A percentile compares a stretch with the other conserved stretches of the same genome.
phyloP scores from a whole-genome alignment of 2,797 vertebrate genomes.

The Leptatherina wallacei region DNA sequence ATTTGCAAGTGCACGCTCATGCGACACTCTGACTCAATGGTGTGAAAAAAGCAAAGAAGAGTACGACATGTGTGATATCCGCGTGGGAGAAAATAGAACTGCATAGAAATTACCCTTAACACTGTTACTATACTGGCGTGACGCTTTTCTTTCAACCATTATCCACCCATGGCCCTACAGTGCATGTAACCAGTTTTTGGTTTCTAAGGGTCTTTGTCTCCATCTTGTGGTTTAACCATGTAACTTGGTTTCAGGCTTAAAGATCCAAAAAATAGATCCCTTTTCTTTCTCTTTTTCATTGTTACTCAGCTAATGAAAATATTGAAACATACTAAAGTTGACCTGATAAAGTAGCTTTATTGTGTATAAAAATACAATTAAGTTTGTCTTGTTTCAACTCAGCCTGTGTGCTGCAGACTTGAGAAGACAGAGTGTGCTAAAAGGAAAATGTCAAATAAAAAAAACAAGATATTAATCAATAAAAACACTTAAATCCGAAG shows the following conservation, averaged over 20 bases:
- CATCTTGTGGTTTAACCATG: conserved; percentile 47
- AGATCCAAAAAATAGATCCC: too few relatives aligned
- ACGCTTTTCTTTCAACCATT: not conserved
- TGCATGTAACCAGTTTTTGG: not conserved
- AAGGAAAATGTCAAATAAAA: conserved; percentile 9
- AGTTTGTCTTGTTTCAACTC: conserved; percentile 29
- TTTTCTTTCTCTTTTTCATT: too few relatives aligned
- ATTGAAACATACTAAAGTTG: not conserved
- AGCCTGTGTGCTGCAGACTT: conserved; percentile 34
- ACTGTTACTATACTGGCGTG: not conserved
- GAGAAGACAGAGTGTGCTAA: conserved; percentile 4
- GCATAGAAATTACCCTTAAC: not conserved
- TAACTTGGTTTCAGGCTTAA: not conserved
- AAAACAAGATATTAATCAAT: not conserved
- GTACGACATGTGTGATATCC: conserved; percentile 55
- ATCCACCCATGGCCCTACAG: too few relatives aligned
- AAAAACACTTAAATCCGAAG: conserved; percentile 13
- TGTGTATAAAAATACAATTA: conserved; percentile 78
- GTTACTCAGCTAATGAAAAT: not conserved
- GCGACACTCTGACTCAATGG: not conserved
- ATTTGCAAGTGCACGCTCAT: conserved; percentile 2
- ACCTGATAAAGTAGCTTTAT: conserved; percentile 74
- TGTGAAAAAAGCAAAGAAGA: conserved; percentile 60
- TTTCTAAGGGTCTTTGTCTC: conserved; percentile 47
- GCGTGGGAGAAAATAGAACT: not conserved